These are phyloP conservation scores for Mechanitis mazaeus DNA, from an alignment of 2,888 invertebrate species.

Conservation along the genomic window DNA sequence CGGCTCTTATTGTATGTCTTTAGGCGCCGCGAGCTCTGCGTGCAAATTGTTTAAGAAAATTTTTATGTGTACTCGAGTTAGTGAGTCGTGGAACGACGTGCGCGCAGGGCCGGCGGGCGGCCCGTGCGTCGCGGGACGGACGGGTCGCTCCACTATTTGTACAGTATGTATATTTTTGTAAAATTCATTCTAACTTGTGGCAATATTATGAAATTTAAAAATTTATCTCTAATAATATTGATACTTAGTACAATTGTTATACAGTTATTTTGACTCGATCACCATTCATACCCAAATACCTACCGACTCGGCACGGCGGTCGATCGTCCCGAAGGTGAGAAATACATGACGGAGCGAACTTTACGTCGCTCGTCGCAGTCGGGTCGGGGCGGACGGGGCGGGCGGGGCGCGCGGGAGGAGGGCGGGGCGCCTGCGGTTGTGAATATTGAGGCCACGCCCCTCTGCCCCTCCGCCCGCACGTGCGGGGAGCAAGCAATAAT, in stretches of 20 bases:
- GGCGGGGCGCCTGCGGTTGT: slow-evolving; percentile 39
- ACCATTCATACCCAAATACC: slow-evolving; percentile 24
- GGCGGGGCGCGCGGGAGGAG: slow-evolving; percentile 9
- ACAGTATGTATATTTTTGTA: slow-evolving; percentile 76
- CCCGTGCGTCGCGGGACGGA: slow-evolving; percentile 48
- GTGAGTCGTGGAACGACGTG: slow-evolving; percentile 19
- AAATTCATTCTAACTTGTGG: slow-evolving; percentile 71
- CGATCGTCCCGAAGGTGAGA: slow-evolving; percentile 12
- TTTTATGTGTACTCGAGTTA: slow-evolving; percentile 13
- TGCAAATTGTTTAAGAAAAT: slow-evolving; percentile 6
- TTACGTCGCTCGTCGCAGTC: slow-evolving; percentile 2
- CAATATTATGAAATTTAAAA: slow-evolving; percentile 70
- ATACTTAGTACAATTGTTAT: slow-evolving; percentile 69
- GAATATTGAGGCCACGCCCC: slow-evolving; percentile 38
- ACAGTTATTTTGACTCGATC: slow-evolving; percentile 26
- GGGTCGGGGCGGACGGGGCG: slow-evolving; percentile 8
- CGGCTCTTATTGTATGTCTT: slow-evolving; percentile 16
- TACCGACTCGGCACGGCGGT: slow-evolving; percentile 10
- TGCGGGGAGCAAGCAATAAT: slow-evolving; percentile 55
- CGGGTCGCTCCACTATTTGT: slow-evolving; percentile 69
- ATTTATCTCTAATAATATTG: slow-evolving; percentile 63
- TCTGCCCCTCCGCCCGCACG: slow-evolving; percentile 14
- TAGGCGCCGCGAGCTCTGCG: slow-evolving; percentile 10
- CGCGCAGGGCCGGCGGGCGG: slow-evolving; percentile 17
- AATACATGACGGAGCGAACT: background rate